Evolutionary conservation across 2,888 invertebrate species (phyloP).

Genomic region (Creontiades dilutus): DNA sequence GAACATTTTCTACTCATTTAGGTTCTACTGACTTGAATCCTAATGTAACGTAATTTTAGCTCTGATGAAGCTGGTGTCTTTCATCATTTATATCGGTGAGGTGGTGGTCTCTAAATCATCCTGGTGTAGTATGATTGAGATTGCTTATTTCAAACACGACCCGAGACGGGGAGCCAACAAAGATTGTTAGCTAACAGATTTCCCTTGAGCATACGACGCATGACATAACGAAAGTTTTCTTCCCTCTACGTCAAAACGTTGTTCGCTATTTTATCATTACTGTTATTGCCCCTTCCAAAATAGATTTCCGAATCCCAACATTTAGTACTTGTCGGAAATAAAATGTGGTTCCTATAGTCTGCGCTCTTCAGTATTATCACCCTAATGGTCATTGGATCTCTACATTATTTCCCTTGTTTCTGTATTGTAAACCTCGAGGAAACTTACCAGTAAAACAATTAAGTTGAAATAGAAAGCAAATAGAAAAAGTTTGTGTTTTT

Average conservation of each 20-base stretch:
- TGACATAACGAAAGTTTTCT: not conserved
- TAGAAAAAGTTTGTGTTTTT: no score
- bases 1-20: no score
- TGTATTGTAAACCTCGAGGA: no score
- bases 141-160: not conserved
- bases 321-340: no score
- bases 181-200: conserved; percentile 3
- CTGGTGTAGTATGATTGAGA: not conserved
- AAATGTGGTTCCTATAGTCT: no score
- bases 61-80: not conserved
- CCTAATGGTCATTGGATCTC: no score
- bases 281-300: not conserved
- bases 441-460: no score
- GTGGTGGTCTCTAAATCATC: not conserved
- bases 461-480: no score
- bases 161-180: not conserved
- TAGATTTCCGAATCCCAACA: not conserved
- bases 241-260: not conserved
- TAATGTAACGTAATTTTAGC: no score
- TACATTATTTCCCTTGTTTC: no score
- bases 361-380: no score
- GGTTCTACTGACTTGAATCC: no score
- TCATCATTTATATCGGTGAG: not conserved
- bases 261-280: not conserved
- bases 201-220: conserved; percentile 4